Percentiles rank a stretch among this genome's conserved stretches.
Evolutionary conservation across 2,113 vertebrate species (phyloP).

Genomic region (Xiphophorus maculatus): DNA sequence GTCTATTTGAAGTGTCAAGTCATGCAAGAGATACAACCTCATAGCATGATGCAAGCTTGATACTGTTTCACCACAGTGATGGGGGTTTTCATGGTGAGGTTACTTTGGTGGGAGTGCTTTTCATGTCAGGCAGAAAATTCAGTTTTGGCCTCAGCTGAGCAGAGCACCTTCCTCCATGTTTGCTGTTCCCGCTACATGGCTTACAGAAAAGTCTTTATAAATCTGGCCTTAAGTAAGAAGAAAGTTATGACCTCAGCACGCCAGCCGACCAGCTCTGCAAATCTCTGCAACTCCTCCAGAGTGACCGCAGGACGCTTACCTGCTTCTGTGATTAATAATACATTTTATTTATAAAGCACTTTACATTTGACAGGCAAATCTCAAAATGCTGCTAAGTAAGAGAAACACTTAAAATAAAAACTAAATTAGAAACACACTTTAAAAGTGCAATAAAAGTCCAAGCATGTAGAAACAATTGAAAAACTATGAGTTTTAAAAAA

Average conservation of each 20-base stretch:
- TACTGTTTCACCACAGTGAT: background rate
- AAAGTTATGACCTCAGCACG: background rate
- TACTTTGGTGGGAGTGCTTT: background rate
- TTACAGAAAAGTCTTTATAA: background rate
- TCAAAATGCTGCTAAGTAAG: too few relatives aligned
- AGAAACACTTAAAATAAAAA: too few relatives aligned
- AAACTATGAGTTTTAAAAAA: too few relatives aligned
- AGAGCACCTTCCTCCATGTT: background rate
- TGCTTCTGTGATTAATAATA: background rate
- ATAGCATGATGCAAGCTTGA: background rate
- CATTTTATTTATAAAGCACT: too few relatives aligned
- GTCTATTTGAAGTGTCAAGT: background rate
- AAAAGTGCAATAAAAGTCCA: too few relatives aligned
- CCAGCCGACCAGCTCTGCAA: background rate
- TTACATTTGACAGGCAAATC: too few relatives aligned
- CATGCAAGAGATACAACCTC: background rate
- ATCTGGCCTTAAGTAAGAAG: background rate
- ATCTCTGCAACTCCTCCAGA: background rate
- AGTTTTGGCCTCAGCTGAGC: background rate
- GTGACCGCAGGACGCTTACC: too few relatives aligned
- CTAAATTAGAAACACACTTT: too few relatives aligned
- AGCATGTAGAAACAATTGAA: too few relatives aligned
- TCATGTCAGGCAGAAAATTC: background rate
- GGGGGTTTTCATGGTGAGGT: background rate
- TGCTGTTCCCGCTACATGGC: background rate